Percentiles rank a stretch among this genome's conserved stretches.
Evolutionary conservation across 2,888 invertebrate genomes (phyloP).

Genomic region (Cheilosia scutellata): DNA sequence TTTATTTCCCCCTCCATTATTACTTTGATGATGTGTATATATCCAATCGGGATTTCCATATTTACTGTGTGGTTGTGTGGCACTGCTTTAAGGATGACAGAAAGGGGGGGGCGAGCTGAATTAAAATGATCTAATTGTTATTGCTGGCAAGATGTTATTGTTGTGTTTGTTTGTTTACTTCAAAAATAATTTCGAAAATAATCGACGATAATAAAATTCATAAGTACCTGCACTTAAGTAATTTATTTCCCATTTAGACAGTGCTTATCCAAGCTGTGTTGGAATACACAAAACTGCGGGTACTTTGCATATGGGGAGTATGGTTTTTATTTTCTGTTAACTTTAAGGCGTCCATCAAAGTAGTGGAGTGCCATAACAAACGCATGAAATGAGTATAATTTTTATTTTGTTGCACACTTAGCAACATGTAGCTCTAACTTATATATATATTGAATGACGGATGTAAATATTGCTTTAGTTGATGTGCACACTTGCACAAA

Average conservation of each 20-base stretch:
- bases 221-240: constrained; percentile 53
- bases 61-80: no score
- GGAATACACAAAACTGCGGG: neutral
- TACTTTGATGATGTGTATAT: constrained; percentile 66
- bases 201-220: constrained; percentile 44
- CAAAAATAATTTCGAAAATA: constrained; percentile 41
- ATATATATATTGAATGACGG: no score
- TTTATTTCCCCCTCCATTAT: constrained; percentile 33
- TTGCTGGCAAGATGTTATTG: constrained; percentile 31
- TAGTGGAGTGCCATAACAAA: no score
- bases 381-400: no score
- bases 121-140: constrained; percentile 64
- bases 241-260: constrained; percentile 66
- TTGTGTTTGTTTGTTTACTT: constrained; percentile 41
- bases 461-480: no score
- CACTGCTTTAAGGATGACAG: no score
- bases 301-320: constrained; percentile 1
- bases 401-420: no score
- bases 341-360: neutral
- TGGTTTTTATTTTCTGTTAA: neutral
- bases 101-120: constrained; percentile 7
- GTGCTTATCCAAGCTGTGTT: constrained; percentile 37
- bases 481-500: no score
- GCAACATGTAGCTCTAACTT: no score
- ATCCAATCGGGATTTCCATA: neutral